Evolutionary conservation across 2,797 vertebrate genomes (phyloP).

Genomic region (Pachyuromys duprasi): DNA sequence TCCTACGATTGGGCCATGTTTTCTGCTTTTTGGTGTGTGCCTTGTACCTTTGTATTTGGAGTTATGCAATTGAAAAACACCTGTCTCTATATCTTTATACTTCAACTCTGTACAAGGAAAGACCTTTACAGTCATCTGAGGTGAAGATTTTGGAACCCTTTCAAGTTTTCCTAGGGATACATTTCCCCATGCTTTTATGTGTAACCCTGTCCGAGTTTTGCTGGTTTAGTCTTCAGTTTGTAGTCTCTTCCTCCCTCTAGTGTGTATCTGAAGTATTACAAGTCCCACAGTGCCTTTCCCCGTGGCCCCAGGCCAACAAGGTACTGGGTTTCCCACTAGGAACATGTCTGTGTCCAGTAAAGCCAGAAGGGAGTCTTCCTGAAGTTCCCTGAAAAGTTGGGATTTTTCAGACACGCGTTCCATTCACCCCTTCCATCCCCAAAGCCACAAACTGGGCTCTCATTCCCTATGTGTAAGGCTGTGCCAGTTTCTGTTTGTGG

Average conservation of each 20-base stretch:
- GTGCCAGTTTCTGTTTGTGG: neutral
- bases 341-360: neutral
- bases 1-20: slow-evolving; percentile 22
- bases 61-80: neutral
- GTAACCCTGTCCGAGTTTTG: neutral
- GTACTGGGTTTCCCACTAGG: neutral
- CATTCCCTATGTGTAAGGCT: neutral
- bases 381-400: neutral
- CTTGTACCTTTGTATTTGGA: slow-evolving; percentile 11
- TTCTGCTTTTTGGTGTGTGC: neutral
- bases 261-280: slow-evolving; percentile 23
- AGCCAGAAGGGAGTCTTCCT: neutral
- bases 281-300: neutral
- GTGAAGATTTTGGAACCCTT: neutral
- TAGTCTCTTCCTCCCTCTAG: slow-evolving; percentile 49
- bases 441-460: neutral
- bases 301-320: neutral
- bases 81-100: neutral
- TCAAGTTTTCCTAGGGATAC: neutral
- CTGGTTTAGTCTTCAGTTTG: neutral
- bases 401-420: neutral
- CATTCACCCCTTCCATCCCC: neutral
- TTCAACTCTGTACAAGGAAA: neutral
- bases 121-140: neutral
- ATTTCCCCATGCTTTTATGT: neutral